A percentile compares a stretch with the other conserved stretches of the same genome.
These are phyloP conservation scores for Malthinus flaveolus DNA, from an alignment of 2,888 invertebrate species.

Conservation along the genomic window DNA sequence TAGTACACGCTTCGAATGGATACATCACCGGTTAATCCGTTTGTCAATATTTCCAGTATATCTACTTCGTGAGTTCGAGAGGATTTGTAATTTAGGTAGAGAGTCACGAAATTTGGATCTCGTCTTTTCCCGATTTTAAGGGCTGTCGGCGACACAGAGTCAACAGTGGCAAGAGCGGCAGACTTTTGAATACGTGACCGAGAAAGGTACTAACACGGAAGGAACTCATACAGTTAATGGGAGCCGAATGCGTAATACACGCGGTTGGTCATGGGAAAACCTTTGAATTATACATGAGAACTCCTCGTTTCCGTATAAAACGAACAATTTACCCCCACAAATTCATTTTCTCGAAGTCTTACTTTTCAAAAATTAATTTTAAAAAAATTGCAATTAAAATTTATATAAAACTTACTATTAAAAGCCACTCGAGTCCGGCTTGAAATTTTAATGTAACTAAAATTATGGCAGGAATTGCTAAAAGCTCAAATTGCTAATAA, in stretches of 20 bases:
- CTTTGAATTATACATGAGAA: constrained; percentile 38
- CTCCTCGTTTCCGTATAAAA: constrained; percentile 25
- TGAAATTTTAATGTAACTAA: not conserved
- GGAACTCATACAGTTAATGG: constrained; percentile 40
- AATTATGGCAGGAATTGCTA: constrained; percentile 9
- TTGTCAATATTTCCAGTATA: constrained; percentile 14
- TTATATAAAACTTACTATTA: no score
- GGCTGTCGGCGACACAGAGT: constrained; percentile 24
- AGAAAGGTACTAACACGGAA: constrained; percentile 35
- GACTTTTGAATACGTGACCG: constrained; percentile 38
- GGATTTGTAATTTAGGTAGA: constrained; percentile 10
- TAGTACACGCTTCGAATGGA: constrained; percentile 5
- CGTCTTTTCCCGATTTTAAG: constrained; percentile 18
- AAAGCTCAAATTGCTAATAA: constrained; percentile 13
- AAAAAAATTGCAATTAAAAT: no score
- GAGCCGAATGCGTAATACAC: constrained; percentile 39
- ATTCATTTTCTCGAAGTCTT: constrained; percentile 12
- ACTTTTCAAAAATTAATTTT: no score
- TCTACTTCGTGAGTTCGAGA: not conserved
- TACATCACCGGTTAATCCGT: constrained; percentile 12
- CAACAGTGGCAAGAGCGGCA: constrained; percentile 22
- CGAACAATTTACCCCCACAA: constrained; percentile 15
- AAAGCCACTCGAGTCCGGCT: not conserved
- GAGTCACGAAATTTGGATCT: constrained; percentile 10
- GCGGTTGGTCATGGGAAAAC: constrained; percentile 36